Percentiles rank a stretch among this genome's conserved stretches.
phyloP scores from a whole-genome alignment of 2,113 vertebrate genomes.

The Oceanites oceanicus region DNA sequence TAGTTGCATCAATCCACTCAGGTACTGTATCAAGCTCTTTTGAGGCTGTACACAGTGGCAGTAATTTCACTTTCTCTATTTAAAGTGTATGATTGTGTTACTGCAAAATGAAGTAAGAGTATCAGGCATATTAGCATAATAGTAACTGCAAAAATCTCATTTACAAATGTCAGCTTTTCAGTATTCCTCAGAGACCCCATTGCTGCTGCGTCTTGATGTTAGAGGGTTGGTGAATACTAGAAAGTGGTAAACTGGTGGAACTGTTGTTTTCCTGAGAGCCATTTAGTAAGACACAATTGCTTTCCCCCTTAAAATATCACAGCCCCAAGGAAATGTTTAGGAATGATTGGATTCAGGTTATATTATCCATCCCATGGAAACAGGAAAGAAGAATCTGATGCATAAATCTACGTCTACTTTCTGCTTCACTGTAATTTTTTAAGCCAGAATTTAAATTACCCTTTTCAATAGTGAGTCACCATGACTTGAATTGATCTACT shows the following conservation, averaged over 20 bases:
- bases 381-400: neutral
- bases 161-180: neutral
- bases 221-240: neutral
- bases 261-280: neutral
- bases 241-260: neutral
- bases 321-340: neutral
- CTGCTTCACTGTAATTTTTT: neutral
- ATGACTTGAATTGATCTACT: neutral
- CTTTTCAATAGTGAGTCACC: neutral
- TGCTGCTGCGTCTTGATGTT: neutral
- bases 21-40: neutral
- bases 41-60: neutral
- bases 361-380: neutral
- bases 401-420: conserved; percentile 17
- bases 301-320: neutral
- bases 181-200: neutral
- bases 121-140: neutral
- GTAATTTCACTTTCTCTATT: neutral
- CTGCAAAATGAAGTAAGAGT: neutral
- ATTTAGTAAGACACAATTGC: neutral
- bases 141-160: neutral
- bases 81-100: neutral
- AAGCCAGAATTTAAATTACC: neutral
- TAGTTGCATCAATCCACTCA: neutral
- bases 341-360: neutral